Conservation (phyloP, 2,113 vertebrate species). For the Potamarius usumacintae region DNA sequence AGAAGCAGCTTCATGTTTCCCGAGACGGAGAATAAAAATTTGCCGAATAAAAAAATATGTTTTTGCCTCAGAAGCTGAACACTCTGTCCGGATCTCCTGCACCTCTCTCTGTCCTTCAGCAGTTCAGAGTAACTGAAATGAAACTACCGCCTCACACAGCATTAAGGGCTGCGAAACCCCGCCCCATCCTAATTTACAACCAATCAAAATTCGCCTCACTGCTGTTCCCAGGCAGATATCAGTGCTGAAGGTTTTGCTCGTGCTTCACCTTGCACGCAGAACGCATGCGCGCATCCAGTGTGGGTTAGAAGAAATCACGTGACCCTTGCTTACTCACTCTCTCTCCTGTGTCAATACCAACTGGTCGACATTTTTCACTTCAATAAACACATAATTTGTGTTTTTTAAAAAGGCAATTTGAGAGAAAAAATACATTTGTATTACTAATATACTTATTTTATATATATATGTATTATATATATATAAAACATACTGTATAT, state of each 20-base stretch:
- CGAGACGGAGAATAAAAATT: too few species aligned
- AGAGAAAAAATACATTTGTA: not conserved
- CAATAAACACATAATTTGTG: too few species aligned
- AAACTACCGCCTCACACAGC: not conserved
- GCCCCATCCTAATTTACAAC: not conserved
- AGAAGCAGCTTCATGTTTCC: not conserved
- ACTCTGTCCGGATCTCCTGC: not conserved
- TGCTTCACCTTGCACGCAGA: too few species aligned
- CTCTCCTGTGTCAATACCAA: not conserved
- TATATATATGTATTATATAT: not conserved
- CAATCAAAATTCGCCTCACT: not conserved
- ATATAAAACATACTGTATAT: too few species aligned
- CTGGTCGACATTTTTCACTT: not conserved
- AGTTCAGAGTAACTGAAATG: not conserved
- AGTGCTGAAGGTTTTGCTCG: not conserved
- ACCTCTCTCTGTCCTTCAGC: too few species aligned
- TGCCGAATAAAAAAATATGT: not conserved
- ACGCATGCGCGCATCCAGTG: too few species aligned
- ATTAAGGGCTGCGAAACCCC: not conserved
- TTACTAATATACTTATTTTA: not conserved
- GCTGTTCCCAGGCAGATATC: not conserved
- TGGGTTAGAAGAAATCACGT: conserved; percentile 5
- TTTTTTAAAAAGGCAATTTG: not conserved
- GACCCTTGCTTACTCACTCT: not conserved
- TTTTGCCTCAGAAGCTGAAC: not conserved